Conservation (phyloP, 2,113 vertebrate genomes). For the Sula dactylatra region DNA sequence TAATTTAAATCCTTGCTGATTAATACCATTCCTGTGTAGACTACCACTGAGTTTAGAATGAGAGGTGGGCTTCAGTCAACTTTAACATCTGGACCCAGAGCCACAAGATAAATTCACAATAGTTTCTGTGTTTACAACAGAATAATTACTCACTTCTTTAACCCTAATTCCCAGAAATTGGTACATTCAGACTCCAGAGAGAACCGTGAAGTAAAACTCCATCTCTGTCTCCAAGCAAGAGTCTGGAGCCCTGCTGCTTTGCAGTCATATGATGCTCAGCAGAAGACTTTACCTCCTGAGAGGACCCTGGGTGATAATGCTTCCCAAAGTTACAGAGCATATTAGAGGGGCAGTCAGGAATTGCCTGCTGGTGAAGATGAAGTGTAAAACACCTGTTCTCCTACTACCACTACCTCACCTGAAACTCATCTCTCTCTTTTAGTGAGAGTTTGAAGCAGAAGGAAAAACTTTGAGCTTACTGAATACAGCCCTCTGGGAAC, state of each 20-base stretch:
- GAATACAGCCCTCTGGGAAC: not conserved
- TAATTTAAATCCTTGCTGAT: slow-evolving; percentile 34
- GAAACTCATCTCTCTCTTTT: not conserved
- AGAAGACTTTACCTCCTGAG: not conserved
- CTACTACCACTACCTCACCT: not conserved
- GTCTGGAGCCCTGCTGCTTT: not conserved
- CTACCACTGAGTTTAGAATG: not conserved
- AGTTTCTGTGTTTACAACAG: not conserved
- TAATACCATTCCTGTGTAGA: slow-evolving; percentile 17
- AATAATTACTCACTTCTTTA: not conserved
- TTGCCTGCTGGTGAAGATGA: not conserved
- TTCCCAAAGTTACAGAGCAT: not conserved
- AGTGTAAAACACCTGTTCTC: not conserved
- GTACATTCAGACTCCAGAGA: not conserved
- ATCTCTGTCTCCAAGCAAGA: not conserved
- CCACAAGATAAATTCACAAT: not conserved
- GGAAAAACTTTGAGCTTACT: not conserved
- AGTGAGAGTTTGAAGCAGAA: not conserved
- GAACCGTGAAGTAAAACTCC: not conserved
- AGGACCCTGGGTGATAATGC: not conserved
- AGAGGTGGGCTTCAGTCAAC: not conserved
- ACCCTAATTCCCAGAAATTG: not conserved
- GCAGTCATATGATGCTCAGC: not conserved
- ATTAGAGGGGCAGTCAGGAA: not conserved
- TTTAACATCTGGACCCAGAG: not conserved